Base-by-base conservation (phyloP, 2,797 vertebrate genomes). In the Pogoniulus pusillus region DNA sequence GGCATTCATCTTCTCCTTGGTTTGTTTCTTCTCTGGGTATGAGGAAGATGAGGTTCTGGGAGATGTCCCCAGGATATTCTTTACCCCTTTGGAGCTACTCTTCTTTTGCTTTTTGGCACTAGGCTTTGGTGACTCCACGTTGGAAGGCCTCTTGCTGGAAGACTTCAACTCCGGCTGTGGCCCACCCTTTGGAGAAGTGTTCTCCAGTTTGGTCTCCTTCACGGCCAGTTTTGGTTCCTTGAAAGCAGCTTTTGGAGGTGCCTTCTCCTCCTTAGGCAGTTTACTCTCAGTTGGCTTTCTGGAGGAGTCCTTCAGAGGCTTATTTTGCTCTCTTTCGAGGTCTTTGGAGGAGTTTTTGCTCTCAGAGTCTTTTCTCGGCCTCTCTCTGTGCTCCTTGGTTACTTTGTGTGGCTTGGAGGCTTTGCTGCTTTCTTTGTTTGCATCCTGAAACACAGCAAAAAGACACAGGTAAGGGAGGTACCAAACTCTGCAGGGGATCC, bases 171-270 rank as follows among this genome's bases (percentile, higher is more conserved):
- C 99, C 16, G 97, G 96, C 16, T 98, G 98, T 0, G 98, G 98
- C 15, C 98, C 98, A 27, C 99, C 99, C 95, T 99, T 99, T 6
- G 99, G 99, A 76, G 99, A 99, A 96, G 98, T 98, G 89, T 98
- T 98, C 92, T 99, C 99, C 97, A 98, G 97, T 97, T 99, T 99
- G 94, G 98, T 97, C 95, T 99, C 99, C 97, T 99, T 99, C 95
- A 99, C 96, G 11, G 99, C 98, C 96, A 98, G 98, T 96, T 99
- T 99, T 86, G 99, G 99, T 97, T 99, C 99, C 97, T 99, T 99
- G 96, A 99, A 99, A 29, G 99, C 99, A 4, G 98, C 99, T 97
- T 99, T 99, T 84, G 98, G 98, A 8, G 98, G 95, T 16, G 98
- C 98, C 96, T 99, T 99, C 93, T 99, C 99, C 84, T 99, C 99